Percentiles rank a stretch among this genome's conserved stretches.
Evolutionary conservation across 2,113 vertebrate species (phyloP).

Genomic region (Scartelaos histophorus): DNA sequence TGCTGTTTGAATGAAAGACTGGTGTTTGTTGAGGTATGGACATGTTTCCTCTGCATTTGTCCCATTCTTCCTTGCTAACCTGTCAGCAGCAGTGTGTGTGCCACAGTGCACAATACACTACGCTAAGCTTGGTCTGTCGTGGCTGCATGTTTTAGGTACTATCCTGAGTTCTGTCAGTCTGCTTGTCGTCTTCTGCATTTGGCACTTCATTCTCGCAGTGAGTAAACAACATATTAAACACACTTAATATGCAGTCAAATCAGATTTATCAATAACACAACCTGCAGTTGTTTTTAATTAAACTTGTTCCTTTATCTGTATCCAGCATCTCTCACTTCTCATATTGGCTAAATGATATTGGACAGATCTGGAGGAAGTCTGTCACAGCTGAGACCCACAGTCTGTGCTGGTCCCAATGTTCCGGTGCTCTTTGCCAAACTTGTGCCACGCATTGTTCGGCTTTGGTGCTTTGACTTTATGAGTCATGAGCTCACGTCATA

Average conservation of each 20-base stretch:
- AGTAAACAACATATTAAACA: not conserved
- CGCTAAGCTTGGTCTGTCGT: too few species aligned
- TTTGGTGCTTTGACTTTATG: conserved; percentile 42
- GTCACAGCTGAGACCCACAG: conserved; percentile 9
- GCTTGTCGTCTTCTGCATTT: too few species aligned
- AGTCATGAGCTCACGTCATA: conserved; percentile 58
- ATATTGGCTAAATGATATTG: not conserved
- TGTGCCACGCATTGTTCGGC: conserved; percentile 20
- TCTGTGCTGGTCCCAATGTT: not conserved
- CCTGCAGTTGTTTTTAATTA: not conserved
- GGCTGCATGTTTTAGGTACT: too few species aligned
- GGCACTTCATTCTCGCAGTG: too few species aligned
- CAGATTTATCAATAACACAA: not conserved
- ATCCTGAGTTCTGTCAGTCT: too few species aligned
- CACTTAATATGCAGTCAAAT: not conserved
- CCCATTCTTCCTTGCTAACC: too few species aligned
- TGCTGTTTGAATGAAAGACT: too few species aligned
- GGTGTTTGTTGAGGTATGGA: too few species aligned
- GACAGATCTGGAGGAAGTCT: conserved; percentile 4
- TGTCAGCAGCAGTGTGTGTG: too few species aligned
- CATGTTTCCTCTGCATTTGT: too few species aligned
- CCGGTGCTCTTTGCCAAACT: conserved; percentile 14
- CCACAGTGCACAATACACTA: too few species aligned
- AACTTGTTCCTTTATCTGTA: not conserved
- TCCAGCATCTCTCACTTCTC: not conserved